Evolutionary conservation across 2,888 invertebrate genomes (phyloP).

Genomic region (Bedellia somnulentella): DNA sequence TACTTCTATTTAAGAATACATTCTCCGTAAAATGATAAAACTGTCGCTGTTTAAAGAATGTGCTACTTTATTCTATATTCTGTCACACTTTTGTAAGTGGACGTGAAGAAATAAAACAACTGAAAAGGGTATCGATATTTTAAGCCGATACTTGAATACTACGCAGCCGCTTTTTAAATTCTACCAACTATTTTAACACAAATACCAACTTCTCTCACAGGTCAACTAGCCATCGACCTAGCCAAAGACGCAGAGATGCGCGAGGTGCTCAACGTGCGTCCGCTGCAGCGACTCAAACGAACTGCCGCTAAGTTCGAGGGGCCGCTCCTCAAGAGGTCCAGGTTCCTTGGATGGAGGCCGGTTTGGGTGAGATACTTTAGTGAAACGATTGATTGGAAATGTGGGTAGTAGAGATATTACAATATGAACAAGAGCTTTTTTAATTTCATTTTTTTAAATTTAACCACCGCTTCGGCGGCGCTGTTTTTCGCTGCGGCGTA

Average conservation of each 20-base stretch:
- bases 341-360: conserved; percentile 67
- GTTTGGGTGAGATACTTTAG: conserved; percentile 65
- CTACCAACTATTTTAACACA: not conserved
- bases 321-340: conserved; percentile 61
- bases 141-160: not conserved
- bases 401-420: no score
- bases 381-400: no score
- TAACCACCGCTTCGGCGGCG: no score
- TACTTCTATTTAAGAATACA: no score
- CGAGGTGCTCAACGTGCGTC: conserved; percentile 65
- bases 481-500: no score
- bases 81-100: not conserved
- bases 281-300: conserved; percentile 61
- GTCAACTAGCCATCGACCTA: conserved; percentile 64
- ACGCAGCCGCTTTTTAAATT: not conserved
- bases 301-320: conserved; percentile 66
- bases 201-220: no score
- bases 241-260: conserved; percentile 65
- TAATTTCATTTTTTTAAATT: no score
- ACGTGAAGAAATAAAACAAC: not conserved
- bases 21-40: no score
- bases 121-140: no score
- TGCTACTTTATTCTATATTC: no score
- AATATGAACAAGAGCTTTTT: no score
- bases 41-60: not conserved